Conservation (phyloP, 2,113 vertebrate species). For the Salvelinus namaycush region DNA sequence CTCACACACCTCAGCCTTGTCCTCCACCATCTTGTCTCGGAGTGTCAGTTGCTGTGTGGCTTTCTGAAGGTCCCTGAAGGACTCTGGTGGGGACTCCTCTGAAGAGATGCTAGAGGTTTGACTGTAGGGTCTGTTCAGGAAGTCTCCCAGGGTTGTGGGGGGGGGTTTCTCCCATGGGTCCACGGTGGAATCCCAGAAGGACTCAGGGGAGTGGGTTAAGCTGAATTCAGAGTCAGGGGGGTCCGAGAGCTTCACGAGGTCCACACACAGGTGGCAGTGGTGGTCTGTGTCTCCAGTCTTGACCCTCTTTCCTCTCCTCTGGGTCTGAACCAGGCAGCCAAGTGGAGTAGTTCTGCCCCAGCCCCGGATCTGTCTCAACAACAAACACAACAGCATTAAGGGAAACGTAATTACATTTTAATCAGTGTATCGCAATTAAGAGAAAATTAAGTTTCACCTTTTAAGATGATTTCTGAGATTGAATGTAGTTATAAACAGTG, state of each 20-base stretch:
- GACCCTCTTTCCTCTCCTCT: conserved; percentile 63
- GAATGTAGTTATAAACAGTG: too few species aligned
- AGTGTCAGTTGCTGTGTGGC: neutral
- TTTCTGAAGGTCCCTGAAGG: conserved; percentile 23
- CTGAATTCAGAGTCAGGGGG: conserved; percentile 13
- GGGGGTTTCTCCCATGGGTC: neutral
- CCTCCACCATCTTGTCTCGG: conserved; percentile 7
- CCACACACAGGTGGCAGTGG: conserved; percentile 57
- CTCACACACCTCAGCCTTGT: neutral
- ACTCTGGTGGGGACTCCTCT: conserved; percentile 33
- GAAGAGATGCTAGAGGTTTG: conserved; percentile 6
- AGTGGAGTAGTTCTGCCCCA: conserved; percentile 73
- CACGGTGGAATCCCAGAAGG: neutral
- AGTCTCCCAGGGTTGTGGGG: neutral
- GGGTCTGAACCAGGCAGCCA: conserved; percentile 66
- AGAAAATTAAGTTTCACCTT: too few species aligned
- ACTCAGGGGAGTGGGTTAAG: neutral
- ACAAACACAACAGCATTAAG: conserved; percentile 8
- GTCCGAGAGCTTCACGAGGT: conserved; percentile 30
- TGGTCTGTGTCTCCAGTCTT: conserved; percentile 44
- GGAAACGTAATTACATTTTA: neutral
- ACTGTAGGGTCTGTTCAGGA: conserved; percentile 11
- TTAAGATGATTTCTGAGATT: neutral
- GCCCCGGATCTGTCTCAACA: conserved; percentile 72
- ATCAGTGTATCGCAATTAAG: neutral